These are phyloP conservation scores for Cremastinae sp. DNA, from an alignment of 2,888 invertebrate species.

Conservation along the genomic window DNA sequence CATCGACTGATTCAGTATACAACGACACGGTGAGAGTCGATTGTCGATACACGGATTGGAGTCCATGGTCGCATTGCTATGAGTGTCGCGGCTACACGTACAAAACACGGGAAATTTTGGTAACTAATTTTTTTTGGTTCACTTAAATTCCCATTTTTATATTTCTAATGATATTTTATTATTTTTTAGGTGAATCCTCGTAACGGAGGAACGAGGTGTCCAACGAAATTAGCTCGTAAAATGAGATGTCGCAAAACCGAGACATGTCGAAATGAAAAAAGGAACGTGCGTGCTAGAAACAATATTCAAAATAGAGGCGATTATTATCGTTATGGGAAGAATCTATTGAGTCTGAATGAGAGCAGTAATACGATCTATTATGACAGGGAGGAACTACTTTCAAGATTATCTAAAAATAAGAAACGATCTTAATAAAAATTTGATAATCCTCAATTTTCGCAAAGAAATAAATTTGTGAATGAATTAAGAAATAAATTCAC, in stretches of 20 bases:
- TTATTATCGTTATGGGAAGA: background rate
- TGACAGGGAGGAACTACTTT: no score
- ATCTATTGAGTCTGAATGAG: background rate
- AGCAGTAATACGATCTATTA: no score
- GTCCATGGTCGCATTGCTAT: constrained; percentile 91
- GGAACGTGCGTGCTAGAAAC: background rate
- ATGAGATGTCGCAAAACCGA: constrained; percentile 74
- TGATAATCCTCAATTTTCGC: no score
- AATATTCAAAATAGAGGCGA: no score
- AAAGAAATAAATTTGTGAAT: no score
- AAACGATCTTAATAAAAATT: no score
- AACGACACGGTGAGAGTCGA: constrained; percentile 79
- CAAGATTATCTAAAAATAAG: no score
- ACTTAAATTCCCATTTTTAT: constrained; percentile 1
- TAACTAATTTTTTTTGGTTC: constrained; percentile 58
- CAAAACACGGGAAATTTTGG: constrained; percentile 74
- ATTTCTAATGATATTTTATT: constrained; percentile 52
- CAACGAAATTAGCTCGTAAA: constrained; percentile 80
- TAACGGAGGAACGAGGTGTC: constrained; percentile 85
- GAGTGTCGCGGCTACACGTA: constrained; percentile 85
- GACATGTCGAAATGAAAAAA: constrained; percentile 69
- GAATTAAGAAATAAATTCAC: no score
- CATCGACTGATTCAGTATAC: constrained; percentile 65
- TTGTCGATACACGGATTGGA: constrained; percentile 90
- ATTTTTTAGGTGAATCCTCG: constrained; percentile 80